These are phyloP conservation scores for Oncopodura yosiiana DNA, from an alignment of 1,140 invertebrate genomes.

Conservation along the genomic window DNA sequence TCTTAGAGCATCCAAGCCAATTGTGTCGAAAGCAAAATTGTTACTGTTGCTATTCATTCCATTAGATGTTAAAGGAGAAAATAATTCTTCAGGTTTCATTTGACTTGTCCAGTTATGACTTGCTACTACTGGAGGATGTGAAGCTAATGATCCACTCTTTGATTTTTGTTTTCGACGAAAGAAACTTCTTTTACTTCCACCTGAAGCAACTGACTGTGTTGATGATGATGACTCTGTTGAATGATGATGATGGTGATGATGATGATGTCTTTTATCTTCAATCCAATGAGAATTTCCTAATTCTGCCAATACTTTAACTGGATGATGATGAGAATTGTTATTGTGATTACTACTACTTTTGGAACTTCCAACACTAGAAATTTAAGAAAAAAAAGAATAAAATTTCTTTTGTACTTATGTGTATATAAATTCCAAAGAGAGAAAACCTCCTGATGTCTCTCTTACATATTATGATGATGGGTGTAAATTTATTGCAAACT, in stretches of 20 bases:
- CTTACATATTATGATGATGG: too few species aligned
- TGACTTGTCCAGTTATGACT: constrained; percentile 10
- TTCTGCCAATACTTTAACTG: too few species aligned
- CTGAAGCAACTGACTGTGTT: background rate
- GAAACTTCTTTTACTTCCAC: constrained; percentile 31
- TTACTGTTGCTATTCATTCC: constrained; percentile 3
- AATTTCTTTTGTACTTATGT: too few species aligned
- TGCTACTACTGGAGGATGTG: constrained; percentile 9
- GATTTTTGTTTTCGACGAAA: constrained; percentile 32
- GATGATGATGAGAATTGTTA: too few species aligned
- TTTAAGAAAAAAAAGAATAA: background rate
- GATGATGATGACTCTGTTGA: background rate
- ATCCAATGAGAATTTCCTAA: background rate
- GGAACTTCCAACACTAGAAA: background rate
- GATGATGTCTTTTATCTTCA: background rate
- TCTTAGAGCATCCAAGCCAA: constrained; percentile 37
- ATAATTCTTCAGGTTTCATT: constrained; percentile 11
- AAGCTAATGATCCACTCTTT: constrained; percentile 11
- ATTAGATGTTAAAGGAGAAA: background rate
- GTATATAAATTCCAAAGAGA: too few species aligned
- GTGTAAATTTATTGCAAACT: too few species aligned
- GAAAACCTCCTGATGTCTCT: too few species aligned
- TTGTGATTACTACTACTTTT: too few species aligned
- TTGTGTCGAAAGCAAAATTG: background rate
- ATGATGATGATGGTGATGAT: background rate